A percentile compares a stretch with the other conserved stretches of the same genome.
phyloP scores from a whole-genome alignment of 2,888 invertebrate genomes.

The Sussaba pulchella region DNA sequence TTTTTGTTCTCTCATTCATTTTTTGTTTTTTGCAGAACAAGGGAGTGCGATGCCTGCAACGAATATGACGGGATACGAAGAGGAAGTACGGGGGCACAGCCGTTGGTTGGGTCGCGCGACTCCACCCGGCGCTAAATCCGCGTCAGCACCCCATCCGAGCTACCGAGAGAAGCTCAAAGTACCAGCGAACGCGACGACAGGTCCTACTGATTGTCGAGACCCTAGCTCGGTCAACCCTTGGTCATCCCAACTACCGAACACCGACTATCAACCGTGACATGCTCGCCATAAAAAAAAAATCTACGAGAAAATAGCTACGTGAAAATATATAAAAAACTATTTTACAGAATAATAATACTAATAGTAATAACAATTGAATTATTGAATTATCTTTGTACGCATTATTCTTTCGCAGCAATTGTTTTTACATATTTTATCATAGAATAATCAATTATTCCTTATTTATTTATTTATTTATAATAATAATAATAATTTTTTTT shows the following conservation, averaged over 20 bases:
- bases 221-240: constrained; percentile 61
- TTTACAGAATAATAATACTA: neutral
- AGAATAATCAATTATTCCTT: too few relatives aligned
- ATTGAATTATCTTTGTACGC: too few relatives aligned
- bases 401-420: too few relatives aligned
- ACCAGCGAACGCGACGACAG: constrained; percentile 71
- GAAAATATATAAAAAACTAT: neutral
- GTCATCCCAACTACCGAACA: constrained; percentile 41
- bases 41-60: constrained; percentile 23
- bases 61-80: constrained; percentile 25
- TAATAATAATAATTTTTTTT: too few relatives aligned
- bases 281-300: neutral
- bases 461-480: too few relatives aligned
- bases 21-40: constrained; percentile 26
- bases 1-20: too few relatives aligned
- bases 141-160: constrained; percentile 69
- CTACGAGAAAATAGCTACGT: neutral
- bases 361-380: neutral
- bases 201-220: constrained; percentile 66
- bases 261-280: constrained; percentile 26
- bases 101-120: constrained; percentile 51
- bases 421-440: too few relatives aligned
- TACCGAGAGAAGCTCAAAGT: constrained; percentile 72
- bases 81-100: constrained; percentile 57
- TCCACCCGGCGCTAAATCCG: constrained; percentile 71